These are phyloP conservation scores for Pristionchus mayeri DNA, from an alignment of 2,888 invertebrate species.

Conservation along the genomic window DNA sequence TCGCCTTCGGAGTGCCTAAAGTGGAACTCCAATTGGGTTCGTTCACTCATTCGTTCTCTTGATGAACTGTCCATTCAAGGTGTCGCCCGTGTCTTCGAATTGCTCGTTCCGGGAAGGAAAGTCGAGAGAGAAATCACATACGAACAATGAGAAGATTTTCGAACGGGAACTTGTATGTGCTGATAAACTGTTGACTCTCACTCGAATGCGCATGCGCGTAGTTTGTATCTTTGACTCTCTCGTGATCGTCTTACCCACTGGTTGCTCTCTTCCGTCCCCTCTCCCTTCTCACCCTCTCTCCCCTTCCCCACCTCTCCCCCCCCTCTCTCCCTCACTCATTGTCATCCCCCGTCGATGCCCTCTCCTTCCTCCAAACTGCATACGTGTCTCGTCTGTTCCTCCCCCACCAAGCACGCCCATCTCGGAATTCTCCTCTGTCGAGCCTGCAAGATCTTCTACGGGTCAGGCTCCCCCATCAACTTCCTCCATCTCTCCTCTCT, in stretches of 20 bases:
- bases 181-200: background rate
- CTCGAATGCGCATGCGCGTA: background rate
- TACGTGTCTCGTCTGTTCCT: conserved; percentile 5
- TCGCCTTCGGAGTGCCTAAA: conserved; percentile 32
- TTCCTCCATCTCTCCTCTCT: background rate
- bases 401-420: conserved; percentile 15
- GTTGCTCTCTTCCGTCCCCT: background rate
- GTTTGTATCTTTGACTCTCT: background rate
- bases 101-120: background rate
- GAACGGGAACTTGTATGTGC: background rate
- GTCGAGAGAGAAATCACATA: background rate
- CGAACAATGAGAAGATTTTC: background rate
- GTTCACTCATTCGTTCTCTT: background rate
- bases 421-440: conserved; percentile 9
- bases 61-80: background rate
- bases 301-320: background rate
- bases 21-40: conserved; percentile 33
- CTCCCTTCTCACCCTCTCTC: background rate
- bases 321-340: background rate
- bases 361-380: conserved; percentile 5
- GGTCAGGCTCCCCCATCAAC: background rate
- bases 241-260: background rate
- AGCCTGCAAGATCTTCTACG: conserved; percentile 18
- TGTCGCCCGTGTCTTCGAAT: background rate
- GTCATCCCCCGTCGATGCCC: background rate